These are phyloP conservation scores for Temnothorax rugatulus DNA, from an alignment of 2,888 invertebrate genomes.

Conservation along the genomic window DNA sequence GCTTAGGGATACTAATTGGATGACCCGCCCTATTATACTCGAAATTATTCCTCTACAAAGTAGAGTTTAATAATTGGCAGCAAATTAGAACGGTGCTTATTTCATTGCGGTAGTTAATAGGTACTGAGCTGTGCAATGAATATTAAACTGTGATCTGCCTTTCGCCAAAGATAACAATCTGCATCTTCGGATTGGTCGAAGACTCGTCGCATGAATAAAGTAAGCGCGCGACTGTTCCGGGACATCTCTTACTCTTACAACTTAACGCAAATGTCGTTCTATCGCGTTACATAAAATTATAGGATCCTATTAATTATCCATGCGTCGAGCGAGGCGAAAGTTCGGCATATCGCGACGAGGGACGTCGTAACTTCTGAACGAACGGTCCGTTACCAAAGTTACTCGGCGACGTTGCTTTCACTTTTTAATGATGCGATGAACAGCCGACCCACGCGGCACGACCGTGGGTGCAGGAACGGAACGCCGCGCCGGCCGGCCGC, in stretches of 20 bases:
- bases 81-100: background rate
- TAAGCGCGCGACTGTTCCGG: constrained; percentile 6
- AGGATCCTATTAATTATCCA: constrained; percentile 35
- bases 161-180: background rate
- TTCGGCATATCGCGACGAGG: constrained; percentile 17
- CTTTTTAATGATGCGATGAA: constrained; percentile 64
- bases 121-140: background rate
- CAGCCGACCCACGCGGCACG: constrained; percentile 60
- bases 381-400: constrained; percentile 55
- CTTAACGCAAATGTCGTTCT: constrained; percentile 19
- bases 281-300: constrained; percentile 38
- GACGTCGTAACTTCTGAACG: constrained; percentile 38
- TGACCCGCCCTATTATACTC: too few relatives aligned
- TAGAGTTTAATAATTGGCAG: background rate
- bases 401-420: constrained; percentile 57
- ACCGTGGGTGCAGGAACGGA: constrained; percentile 50
- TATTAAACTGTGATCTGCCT: background rate
- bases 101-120: background rate
- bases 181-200: background rate
- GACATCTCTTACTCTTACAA: background rate
- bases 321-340: constrained; percentile 41
- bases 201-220: background rate
- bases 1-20: background rate
- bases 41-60: background rate
- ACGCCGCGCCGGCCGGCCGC: constrained; percentile 8